These are phyloP conservation scores for Drosophila acutilabella DNA, from an alignment of 2,888 invertebrate genomes.

Conservation along the genomic window DNA sequence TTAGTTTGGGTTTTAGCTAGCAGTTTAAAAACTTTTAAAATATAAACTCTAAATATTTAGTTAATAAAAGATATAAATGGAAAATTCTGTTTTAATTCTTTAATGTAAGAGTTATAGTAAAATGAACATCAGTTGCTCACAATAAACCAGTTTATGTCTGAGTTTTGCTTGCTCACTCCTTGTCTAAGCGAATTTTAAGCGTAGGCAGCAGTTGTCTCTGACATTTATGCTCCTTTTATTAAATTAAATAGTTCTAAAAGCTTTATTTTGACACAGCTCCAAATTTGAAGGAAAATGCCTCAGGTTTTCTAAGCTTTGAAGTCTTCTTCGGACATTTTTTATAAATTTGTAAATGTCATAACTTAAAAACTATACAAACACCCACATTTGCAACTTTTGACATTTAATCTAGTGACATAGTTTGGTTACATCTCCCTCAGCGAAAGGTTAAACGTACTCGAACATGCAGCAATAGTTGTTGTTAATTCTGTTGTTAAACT, in stretches of 20 bases:
- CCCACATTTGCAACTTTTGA: neutral
- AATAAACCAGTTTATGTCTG: too few species aligned
- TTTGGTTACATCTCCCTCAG: conserved; percentile 2
- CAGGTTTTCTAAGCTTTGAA: neutral
- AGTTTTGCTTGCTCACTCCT: too few species aligned
- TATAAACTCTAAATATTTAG: too few species aligned
- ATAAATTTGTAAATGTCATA: neutral
- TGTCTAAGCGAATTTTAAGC: neutral
- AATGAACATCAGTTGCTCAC: too few species aligned
- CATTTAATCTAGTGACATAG: conserved; percentile 6
- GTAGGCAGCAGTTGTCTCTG: neutral
- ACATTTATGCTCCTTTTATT: neutral
- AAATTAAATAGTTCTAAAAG: neutral
- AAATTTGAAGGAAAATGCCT: neutral
- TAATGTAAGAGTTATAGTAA: too few species aligned
- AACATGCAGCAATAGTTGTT: neutral
- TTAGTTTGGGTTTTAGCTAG: neutral
- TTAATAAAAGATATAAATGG: too few species aligned
- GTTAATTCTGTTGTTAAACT: conserved; percentile 15
- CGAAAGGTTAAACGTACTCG: neutral
- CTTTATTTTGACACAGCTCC: neutral
- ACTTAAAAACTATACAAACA: neutral
- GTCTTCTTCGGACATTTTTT: neutral
- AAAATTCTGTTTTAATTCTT: too few species aligned
- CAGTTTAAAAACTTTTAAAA: too few species aligned